These are phyloP conservation scores for Sphaerophoria taeniata DNA, from an alignment of 2,888 invertebrate species.

Conservation along the genomic window DNA sequence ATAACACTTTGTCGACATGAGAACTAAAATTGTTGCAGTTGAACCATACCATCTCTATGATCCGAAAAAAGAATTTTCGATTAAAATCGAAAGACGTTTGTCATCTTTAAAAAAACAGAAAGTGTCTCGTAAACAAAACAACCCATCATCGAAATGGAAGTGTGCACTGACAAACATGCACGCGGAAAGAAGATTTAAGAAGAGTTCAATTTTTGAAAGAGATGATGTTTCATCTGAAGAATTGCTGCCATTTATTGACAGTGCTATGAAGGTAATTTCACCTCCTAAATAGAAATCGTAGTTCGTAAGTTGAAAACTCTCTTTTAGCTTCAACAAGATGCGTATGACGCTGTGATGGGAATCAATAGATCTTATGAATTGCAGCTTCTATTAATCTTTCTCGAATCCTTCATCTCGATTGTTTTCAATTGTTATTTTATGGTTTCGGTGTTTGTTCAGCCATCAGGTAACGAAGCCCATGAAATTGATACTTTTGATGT, in stretches of 20 bases:
- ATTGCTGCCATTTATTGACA: conserved; percentile 39
- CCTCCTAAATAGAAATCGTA: background rate
- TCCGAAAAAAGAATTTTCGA: conserved; percentile 5
- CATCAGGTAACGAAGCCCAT: conserved; percentile 19
- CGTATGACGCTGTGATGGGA: conserved; percentile 25
- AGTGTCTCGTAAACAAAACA: background rate
- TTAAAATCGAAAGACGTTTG: background rate
- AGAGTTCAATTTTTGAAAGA: background rate
- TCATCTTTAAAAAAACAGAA: background rate
- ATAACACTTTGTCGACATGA: background rate
- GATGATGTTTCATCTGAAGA: conserved; percentile 12
- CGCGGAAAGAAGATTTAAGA: background rate
- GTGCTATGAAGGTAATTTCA: conserved; percentile 53
- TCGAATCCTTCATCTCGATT: conserved; percentile 55
- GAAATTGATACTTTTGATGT: too few species aligned
- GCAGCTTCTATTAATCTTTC: conserved; percentile 51
- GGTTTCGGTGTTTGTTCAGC: conserved; percentile 41
- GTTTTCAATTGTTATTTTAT: conserved; percentile 51
- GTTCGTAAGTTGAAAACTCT: background rate
- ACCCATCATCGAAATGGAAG: background rate
- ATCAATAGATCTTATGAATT: conserved; percentile 27
- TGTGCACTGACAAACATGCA: background rate
- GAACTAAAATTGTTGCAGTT: conserved; percentile 5
- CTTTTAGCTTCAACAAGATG: conserved; percentile 54
- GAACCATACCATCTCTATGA: background rate